phyloP scores from a whole-genome alignment of 2,797 vertebrate species.

The Triplophysa bombifrons region DNA sequence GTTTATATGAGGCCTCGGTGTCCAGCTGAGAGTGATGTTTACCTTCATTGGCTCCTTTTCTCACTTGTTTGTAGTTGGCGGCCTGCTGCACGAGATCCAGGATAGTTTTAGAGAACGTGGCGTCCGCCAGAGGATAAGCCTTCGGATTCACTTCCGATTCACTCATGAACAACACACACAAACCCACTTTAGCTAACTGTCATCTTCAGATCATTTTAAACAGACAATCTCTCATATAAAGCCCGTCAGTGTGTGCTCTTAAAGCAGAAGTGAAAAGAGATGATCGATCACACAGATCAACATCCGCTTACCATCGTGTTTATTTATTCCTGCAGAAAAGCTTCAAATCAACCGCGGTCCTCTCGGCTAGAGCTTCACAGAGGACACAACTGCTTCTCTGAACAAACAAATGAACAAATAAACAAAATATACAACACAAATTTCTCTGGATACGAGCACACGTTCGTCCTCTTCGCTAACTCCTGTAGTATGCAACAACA shows the following conservation, averaged over 20 bases:
- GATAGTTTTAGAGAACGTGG: constrained; percentile 93
- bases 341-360: constrained; percentile 56
- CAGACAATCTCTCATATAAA: background rate
- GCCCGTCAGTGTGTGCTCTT: no score
- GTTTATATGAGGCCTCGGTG: no score
- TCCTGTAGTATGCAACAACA: constrained; percentile 40
- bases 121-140: constrained; percentile 95
- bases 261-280: background rate
- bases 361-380: constrained; percentile 85
- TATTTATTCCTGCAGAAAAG: background rate
- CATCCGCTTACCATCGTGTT: constrained; percentile 53
- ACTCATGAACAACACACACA: constrained; percentile 67
- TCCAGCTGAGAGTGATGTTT: constrained; percentile 40
- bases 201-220: background rate
- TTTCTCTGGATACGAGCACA: background rate
- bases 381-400: constrained; percentile 63
- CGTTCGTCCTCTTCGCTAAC: background rate
- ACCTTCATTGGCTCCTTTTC: constrained; percentile 98
- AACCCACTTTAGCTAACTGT: background rate
- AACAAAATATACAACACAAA: background rate
- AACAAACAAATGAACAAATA: background rate
- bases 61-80: constrained; percentile 94
- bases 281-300: background rate
- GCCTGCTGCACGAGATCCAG: constrained; percentile 96
- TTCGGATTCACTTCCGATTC: constrained; percentile 96